Evolutionary conservation across 2,888 invertebrate species (phyloP).

Genomic region (Matsumyia berberina): DNA sequence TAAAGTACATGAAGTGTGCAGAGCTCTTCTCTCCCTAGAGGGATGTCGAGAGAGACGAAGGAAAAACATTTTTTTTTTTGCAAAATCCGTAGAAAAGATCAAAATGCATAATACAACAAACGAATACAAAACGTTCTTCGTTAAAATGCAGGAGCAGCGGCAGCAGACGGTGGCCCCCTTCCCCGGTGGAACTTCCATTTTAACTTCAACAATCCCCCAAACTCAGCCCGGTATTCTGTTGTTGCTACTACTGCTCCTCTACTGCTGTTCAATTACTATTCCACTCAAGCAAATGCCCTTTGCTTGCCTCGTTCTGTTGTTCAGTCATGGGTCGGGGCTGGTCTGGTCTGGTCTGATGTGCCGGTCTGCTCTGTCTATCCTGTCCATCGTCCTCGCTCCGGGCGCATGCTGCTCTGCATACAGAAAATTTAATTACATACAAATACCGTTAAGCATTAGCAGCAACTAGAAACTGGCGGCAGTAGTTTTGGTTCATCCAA

Average conservation of each 20-base stretch:
- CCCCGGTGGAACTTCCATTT: neutral
- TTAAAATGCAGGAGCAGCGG: conserved; percentile 52
- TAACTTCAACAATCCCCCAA: conserved; percentile 17
- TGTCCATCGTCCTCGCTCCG: conserved; percentile 22
- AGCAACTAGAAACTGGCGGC: conserved; percentile 36
- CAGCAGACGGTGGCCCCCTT: conserved; percentile 11
- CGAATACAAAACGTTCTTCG: conserved; percentile 60
- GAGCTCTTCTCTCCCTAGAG: neutral
- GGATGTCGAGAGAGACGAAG: neutral
- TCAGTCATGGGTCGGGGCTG: neutral
- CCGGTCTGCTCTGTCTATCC: no score
- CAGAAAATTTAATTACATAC: conserved; percentile 82
- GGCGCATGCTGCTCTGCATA: conserved; percentile 75
- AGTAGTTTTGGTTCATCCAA: conserved; percentile 64
- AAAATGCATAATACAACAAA: conserved; percentile 64
- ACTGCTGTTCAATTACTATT: conserved; percentile 67
- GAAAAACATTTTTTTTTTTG: conserved; percentile 7
- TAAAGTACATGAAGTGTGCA: neutral
- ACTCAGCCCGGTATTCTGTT: conserved; percentile 40
- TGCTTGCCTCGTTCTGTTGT: conserved; percentile 30
- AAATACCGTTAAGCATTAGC: conserved; percentile 80
- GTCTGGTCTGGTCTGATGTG: no score
- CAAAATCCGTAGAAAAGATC: conserved; percentile 61
- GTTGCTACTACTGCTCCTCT: conserved; percentile 35
- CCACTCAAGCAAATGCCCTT: conserved; percentile 67